Evolutionary conservation across 2,888 invertebrate species (phyloP), one percentile per base, ranked within the genome.

Genomic region (Pharmacophagus antenor): DNA sequence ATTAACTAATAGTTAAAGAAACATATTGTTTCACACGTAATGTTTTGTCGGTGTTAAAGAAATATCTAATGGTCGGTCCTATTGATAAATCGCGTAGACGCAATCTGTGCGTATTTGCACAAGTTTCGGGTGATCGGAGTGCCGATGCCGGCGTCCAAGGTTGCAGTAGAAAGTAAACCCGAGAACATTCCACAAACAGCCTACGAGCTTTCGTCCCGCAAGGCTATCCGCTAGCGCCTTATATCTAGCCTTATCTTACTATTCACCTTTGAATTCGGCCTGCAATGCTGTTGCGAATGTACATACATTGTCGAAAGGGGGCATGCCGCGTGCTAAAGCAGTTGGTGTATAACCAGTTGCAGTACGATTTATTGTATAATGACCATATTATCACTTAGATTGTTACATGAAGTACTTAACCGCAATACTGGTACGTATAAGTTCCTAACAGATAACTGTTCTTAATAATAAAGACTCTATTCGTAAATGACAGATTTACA

Each of bases 131-230:
- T 70, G 71, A 70, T 67, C 66, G 77, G 73, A 63, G 71, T 71
- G 68, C 70, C 70, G 70, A 66, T 62, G 67, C 64, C 62, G 62
- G 58, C 58, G 66, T 67, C 66, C 77, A 77, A 77, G 77, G 77
- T 75, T 76, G 69, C 70, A 65, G 70, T 74, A 68, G 75, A 77
- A 77, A 85, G 85, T 84, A 79, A 74, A 71, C 79, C 76, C 69
- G 76, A 74, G 74, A 74, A 72, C 82, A 84, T 84, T 84, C 85
- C 84, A 68, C 66, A 70, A 67, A 65, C 67, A 64, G 67, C 67
- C 69, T 67, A 67, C 71, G 70, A 79, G 82, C 85, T 85, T 84
- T 84, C 85, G 80, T 83, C 78, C 70, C 71, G 70, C 84, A 84
- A 84, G 85, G 85, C 83, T 84, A 78, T 68, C 67, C 67, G 68